Percentiles rank a stretch among this genome's conserved stretches.
Evolutionary conservation across 2,113 vertebrate species (phyloP).

Genomic region (Nothocercus nigrocapillus): DNA sequence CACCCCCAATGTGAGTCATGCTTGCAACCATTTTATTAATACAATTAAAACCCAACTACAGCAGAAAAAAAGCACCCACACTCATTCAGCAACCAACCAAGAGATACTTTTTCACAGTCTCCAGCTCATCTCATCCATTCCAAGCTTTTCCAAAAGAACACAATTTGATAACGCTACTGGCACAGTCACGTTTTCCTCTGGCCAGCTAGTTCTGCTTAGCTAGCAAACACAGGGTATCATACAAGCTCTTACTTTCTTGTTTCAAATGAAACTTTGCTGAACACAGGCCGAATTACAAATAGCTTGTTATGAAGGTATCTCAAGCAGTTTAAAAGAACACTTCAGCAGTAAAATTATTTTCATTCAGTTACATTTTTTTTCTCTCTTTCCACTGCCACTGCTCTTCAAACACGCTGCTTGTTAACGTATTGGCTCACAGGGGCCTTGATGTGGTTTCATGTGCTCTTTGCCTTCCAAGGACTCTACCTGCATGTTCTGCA

Average conservation of each 20-base stretch:
- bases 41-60: not conserved
- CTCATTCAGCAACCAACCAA: not conserved
- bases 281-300: not conserved
- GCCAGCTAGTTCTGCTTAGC: not conserved
- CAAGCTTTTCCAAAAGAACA: slow-evolving; percentile 18
- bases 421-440: not conserved
- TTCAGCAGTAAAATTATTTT: slow-evolving; percentile 33
- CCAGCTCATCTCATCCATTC: not conserved
- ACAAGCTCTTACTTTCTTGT: not conserved
- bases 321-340: slow-evolving; percentile 23
- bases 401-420: not conserved
- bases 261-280: not conserved
- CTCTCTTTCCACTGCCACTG: not conserved
- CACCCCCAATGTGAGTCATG: fast-evolving
- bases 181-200: slow-evolving; percentile 25
- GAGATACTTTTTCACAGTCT: not conserved
- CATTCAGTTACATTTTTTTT: not conserved
- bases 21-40: not conserved
- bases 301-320: not conserved
- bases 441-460: slow-evolving; percentile 21
- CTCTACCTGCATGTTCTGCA: not conserved
- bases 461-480: slow-evolving; percentile 13
- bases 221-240: not conserved
- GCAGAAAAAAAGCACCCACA: not conserved
- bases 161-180: not conserved